Evolutionary conservation across 1,140 invertebrate species (phyloP).

Genomic region (Cydia fagiglandana): DNA sequence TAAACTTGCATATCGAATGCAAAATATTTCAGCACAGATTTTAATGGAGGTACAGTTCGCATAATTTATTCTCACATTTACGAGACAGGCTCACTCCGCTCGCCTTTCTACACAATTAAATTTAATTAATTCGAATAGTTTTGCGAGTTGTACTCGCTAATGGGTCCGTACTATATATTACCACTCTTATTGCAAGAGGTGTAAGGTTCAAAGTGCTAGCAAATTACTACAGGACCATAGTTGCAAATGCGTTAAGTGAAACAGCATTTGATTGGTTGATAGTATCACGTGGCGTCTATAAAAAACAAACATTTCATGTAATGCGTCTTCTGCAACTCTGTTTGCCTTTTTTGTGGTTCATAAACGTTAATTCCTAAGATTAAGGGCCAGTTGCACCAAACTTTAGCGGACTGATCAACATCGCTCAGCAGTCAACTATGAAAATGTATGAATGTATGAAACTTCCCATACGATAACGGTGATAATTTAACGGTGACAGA

Average conservation of each 20-base stretch:
- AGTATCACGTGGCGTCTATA: neutral
- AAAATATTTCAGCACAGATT: constrained; percentile 21
- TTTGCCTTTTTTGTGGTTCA: neutral
- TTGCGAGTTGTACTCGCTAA: constrained; percentile 26
- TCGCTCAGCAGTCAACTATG: too few relatives aligned
- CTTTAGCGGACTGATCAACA: too few relatives aligned
- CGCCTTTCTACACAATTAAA: constrained; percentile 33
- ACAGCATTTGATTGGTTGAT: neutral
- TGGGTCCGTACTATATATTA: neutral
- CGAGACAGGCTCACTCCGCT: constrained; percentile 20
- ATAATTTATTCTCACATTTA: constrained; percentile 31
- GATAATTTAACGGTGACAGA: too few relatives aligned
- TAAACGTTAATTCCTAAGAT: too few relatives aligned
- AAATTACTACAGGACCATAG: neutral
- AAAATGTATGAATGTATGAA: too few relatives aligned
- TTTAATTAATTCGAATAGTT: constrained; percentile 35
- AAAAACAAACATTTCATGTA: neutral
- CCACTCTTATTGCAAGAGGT: neutral
- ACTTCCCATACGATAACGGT: too few relatives aligned
- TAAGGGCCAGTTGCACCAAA: too few relatives aligned
- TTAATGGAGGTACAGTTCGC: constrained; percentile 23
- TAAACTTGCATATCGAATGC: constrained; percentile 7
- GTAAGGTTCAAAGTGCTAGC: neutral
- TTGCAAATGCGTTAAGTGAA: neutral
- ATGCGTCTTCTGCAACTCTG: neutral